A percentile compares a stretch with the other conserved stretches of the same genome.
phyloP scores from a whole-genome alignment of 2,888 invertebrate species.

The Allygus modestus region DNA sequence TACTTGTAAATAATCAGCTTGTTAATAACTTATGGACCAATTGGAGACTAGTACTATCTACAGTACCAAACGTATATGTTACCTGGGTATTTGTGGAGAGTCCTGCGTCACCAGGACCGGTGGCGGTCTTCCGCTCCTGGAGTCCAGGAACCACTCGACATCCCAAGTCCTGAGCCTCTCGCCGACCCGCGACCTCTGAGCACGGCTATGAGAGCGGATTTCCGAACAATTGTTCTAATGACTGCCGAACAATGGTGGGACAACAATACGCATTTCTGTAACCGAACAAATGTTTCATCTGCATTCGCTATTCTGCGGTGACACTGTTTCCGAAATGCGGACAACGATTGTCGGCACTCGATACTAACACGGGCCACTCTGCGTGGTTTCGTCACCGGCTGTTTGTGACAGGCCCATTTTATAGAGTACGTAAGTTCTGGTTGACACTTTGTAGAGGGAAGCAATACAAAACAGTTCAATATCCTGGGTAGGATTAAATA shows the following conservation, averaged over 20 bases:
- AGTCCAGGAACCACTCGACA: neutral
- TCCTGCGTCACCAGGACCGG: neutral
- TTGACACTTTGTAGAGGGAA: neutral
- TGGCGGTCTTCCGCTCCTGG: neutral
- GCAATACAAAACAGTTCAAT: neutral
- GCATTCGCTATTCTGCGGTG: constrained; percentile 56
- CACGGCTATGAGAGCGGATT: constrained; percentile 42
- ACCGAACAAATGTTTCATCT: constrained; percentile 56
- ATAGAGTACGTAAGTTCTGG: neutral
- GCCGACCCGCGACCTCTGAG: neutral
- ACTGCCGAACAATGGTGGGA: constrained; percentile 45
- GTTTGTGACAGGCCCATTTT: neutral
- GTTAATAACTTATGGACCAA: no score
- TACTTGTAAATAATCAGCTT: no score
- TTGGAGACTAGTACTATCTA: no score
- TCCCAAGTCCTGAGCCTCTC: neutral
- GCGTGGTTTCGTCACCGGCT: neutral
- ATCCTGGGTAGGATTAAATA: no score
- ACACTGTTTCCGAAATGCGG: constrained; percentile 47
- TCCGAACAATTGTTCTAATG: constrained; percentile 60
- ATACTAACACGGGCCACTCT: neutral
- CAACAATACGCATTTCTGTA: constrained; percentile 36
- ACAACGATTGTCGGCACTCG: constrained; percentile 16
- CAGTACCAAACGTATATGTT: no score
- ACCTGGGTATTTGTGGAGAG: neutral